phyloP scores from a whole-genome alignment of 2,113 vertebrate genomes.

The Pogonocichla stellata region DNA sequence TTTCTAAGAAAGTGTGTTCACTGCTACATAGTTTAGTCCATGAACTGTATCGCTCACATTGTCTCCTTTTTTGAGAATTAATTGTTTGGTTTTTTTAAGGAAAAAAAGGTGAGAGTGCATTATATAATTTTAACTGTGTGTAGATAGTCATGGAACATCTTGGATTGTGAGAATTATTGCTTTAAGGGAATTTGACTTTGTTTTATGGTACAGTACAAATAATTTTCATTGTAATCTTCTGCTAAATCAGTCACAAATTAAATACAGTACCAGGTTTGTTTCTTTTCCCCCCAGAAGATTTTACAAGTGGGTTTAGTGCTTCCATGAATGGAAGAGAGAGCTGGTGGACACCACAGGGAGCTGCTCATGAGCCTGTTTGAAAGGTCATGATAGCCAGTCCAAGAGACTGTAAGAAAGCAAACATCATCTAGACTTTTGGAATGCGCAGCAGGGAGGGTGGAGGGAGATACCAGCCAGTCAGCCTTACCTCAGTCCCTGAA shows the following conservation, averaged over 20 bases:
- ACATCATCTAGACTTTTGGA: not conserved
- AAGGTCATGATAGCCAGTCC: not conserved
- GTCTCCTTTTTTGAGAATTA: not conserved
- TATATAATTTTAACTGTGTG: fast-evolving
- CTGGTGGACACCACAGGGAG: not conserved
- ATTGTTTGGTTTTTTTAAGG: not conserved
- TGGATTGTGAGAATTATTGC: not conserved
- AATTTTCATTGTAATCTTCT: not conserved
- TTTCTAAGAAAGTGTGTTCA: not conserved
- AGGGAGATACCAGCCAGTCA: not conserved
- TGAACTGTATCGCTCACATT: fast-evolving
- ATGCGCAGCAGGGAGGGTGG: not conserved
- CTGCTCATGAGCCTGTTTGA: not conserved
- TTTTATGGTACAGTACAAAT: not conserved
- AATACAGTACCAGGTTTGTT: not conserved
- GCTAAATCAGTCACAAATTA: not conserved
- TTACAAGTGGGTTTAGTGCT: not conserved
- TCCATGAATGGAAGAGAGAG: not conserved
- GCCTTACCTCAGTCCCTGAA: not conserved
- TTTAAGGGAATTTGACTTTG: not conserved
- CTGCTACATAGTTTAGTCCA: not conserved
- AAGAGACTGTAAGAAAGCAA: not conserved
- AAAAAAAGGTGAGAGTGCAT: not conserved
- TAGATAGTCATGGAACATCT: not conserved
- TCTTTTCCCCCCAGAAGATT: not conserved